Evolutionary conservation across 2,113 vertebrate genomes (phyloP).

Genomic region (Sitta europaea): DNA sequence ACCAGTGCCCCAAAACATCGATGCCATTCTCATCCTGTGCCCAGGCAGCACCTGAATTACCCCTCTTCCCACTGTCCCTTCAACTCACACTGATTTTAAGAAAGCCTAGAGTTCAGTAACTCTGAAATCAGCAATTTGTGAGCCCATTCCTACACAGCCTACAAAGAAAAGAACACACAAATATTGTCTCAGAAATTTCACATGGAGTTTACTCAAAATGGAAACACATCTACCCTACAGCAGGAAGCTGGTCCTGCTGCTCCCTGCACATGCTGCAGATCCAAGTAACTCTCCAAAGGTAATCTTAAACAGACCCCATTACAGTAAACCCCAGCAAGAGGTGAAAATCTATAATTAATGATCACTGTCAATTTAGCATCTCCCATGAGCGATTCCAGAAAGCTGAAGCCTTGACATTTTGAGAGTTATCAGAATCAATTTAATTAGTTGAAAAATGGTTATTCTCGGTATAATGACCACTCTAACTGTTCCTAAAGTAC

Average conservation of each 20-base stretch:
- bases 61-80: background rate
- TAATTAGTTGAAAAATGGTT: slow-evolving; percentile 52
- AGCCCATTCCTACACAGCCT: background rate
- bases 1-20: accelerated
- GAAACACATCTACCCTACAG: background rate
- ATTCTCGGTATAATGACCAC: slow-evolving; percentile 20
- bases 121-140: background rate
- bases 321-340: background rate
- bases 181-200: background rate
- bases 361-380: slow-evolving; percentile 30
- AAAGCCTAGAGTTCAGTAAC: background rate
- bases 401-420: slow-evolving; percentile 21
- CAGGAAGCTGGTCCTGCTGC: background rate
- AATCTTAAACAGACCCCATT: background rate
- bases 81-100: background rate
- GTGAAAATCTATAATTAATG: slow-evolving; percentile 40
- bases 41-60: background rate
- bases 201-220: background rate
- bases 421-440: slow-evolving; percentile 30
- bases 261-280: background rate
- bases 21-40: background rate
- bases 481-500: background rate
- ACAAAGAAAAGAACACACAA: background rate
- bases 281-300: background rate
- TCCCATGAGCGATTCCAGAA: background rate